A percentile compares a stretch with the other conserved stretches of the same genome.
These are phyloP conservation scores for Nothobranchius furzeri DNA, from an alignment of 2,113 vertebrate species.

Conservation along the genomic window DNA sequence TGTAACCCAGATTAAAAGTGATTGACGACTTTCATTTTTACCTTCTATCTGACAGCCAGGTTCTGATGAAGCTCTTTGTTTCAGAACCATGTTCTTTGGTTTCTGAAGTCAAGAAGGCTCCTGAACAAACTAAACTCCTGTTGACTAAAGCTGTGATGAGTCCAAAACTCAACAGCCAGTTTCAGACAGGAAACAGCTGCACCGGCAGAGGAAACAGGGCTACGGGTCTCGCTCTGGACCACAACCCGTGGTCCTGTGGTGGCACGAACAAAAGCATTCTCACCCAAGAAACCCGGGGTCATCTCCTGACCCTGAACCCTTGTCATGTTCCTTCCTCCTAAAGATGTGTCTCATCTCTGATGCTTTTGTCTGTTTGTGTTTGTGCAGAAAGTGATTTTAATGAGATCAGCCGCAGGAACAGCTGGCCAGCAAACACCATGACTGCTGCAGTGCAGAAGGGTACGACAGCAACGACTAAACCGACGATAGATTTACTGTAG, in stretches of 20 bases:
- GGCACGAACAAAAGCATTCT: slow-evolving; percentile 66
- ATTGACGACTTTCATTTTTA: neutral
- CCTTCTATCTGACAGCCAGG: no score
- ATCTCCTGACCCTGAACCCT: slow-evolving; percentile 58
- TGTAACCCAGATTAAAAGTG: neutral
- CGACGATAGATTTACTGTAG: neutral
- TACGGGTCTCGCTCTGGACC: slow-evolving; percentile 64
- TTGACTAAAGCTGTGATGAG: slow-evolving; percentile 42
- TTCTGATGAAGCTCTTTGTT: slow-evolving; percentile 17
- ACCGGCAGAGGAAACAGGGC: slow-evolving; percentile 71
- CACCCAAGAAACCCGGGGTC: slow-evolving; percentile 65
- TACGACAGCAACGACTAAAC: slow-evolving; percentile 29
- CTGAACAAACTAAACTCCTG: slow-evolving; percentile 25
- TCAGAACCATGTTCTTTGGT: slow-evolving; percentile 38
- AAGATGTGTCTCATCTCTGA: slow-evolving; percentile 9
- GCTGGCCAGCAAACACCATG: slow-evolving; percentile 76
- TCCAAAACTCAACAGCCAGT: slow-evolving; percentile 68
- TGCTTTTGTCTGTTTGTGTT: slow-evolving; percentile 9
- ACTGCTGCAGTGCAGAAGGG: slow-evolving; percentile 74
- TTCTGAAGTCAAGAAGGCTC: slow-evolving; percentile 32
- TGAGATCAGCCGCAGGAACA: slow-evolving; percentile 81
- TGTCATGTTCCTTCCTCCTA: slow-evolving; percentile 65
- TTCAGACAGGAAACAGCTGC: slow-evolving; percentile 84
- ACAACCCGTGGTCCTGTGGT: slow-evolving; percentile 72
- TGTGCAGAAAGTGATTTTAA: slow-evolving; percentile 78